Conservation (phyloP, 2,113 vertebrate species). For the Pomatostomus ruficeps region DNA sequence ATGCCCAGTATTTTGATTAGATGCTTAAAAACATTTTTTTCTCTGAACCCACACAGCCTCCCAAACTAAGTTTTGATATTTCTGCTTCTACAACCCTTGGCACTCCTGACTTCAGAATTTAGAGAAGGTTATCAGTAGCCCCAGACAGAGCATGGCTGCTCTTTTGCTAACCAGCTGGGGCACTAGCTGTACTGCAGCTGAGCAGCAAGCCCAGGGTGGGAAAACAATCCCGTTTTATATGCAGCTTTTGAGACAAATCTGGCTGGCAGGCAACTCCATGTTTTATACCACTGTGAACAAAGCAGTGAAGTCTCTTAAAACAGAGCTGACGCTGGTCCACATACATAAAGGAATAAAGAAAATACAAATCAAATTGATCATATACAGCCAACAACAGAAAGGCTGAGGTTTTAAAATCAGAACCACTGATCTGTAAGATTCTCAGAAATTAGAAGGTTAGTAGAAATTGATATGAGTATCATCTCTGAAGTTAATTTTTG, state of each 20-base stretch:
- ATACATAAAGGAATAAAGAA: not conserved
- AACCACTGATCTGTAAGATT: not conserved
- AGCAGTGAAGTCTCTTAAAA: not conserved
- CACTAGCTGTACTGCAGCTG: not conserved
- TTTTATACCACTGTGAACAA: not conserved
- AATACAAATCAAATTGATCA: not conserved
- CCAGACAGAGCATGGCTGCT: not conserved
- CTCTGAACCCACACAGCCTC: not conserved
- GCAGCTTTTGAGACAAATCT: not conserved
- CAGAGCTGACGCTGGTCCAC: not conserved
- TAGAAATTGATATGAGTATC: not conserved
- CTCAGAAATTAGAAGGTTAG: not conserved
- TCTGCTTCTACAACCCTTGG: not conserved
- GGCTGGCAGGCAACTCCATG: not conserved
- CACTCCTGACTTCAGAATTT: not conserved
- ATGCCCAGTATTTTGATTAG: constrained; percentile 26
- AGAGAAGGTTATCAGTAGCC: not conserved
- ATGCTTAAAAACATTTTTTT: not conserved
- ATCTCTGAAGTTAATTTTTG: not conserved
- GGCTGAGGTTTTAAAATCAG: not conserved
- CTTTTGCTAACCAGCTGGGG: not conserved
- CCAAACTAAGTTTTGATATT: not conserved
- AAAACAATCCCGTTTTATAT: not conserved
- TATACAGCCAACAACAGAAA: not conserved
- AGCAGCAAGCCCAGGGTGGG: not conserved